Conservation (phyloP, 1,140 invertebrate species). For the Apis laboriosa region DNA sequence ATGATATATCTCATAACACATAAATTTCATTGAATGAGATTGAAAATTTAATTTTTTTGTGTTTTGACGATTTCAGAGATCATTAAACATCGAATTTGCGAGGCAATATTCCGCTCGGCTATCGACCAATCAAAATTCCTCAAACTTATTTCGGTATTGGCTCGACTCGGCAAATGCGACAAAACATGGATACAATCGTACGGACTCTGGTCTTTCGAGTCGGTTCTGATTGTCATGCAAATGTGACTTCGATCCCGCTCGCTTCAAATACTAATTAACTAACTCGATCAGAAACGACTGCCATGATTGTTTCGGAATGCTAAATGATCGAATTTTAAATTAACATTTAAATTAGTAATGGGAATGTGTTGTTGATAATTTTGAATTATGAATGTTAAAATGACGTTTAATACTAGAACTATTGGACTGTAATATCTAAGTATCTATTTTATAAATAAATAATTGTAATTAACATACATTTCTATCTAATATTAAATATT, state of each 20-base stretch:
- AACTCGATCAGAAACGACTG: neutral
- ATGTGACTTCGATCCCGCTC: conserved; percentile 50
- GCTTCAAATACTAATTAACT: neutral
- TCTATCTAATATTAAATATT: too few species aligned
- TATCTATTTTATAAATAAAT: too few species aligned
- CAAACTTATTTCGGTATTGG: neutral
- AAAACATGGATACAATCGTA: neutral
- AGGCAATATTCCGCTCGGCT: neutral
- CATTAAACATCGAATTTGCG: neutral
- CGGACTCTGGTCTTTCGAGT: neutral
- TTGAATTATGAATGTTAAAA: neutral
- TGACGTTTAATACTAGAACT: neutral
- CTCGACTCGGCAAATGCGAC: neutral
- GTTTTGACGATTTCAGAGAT: too few species aligned
- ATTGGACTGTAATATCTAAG: too few species aligned
- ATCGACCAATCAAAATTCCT: neutral
- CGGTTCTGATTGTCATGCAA: conserved; percentile 20
- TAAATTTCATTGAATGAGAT: too few species aligned
- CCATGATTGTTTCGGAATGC: neutral
- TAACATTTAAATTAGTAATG: neutral
- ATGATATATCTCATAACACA: too few species aligned
- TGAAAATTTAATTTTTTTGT: too few species aligned
- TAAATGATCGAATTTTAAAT: conserved; percentile 8
- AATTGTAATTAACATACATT: too few species aligned
- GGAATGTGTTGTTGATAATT: neutral